These are phyloP conservation scores for Holothuria leucospilota DNA, from an alignment of 53 echinoderm and acorn worm genomes.

Conservation along the genomic window DNA sequence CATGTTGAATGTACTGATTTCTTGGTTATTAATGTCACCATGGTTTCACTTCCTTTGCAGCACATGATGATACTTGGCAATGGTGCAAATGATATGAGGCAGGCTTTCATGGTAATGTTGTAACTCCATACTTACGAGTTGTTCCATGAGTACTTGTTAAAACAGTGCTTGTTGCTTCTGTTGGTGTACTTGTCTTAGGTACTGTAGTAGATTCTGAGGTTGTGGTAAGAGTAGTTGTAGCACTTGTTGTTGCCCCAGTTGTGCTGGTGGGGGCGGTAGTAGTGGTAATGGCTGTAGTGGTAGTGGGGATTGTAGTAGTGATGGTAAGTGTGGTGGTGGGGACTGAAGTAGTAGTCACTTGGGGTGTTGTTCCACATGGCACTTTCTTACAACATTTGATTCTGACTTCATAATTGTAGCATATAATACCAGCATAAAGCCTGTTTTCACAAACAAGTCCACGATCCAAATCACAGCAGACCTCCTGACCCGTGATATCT, in stretches of 20 bases:
- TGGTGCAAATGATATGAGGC: no score
- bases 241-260: not conserved
- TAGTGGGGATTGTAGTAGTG: slow-evolving; percentile 8
- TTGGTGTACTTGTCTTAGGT: not conserved
- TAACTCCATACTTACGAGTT: slow-evolving; percentile 21
- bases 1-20: no score
- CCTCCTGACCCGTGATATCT: slow-evolving; percentile 39
- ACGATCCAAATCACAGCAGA: slow-evolving; percentile 20
- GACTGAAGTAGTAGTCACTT: not conserved
- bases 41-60: no score
- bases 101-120: no score
- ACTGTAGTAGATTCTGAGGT: not conserved
- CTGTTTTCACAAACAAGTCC: slow-evolving; percentile 25
- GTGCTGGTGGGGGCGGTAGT: not conserved
- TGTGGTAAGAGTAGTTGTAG: not conserved
- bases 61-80: no score
- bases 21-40: no score
- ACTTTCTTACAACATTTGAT: slow-evolving; percentile 20
- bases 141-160: slow-evolving; percentile 18
- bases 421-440: not conserved
- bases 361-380: slow-evolving; percentile 23
- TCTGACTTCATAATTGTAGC: slow-evolving; percentile 19
- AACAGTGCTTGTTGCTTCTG: slow-evolving; percentile 9
- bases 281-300: not conserved
- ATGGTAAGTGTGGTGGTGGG: not conserved